Evolutionary conservation across 1,140 invertebrate species (phyloP).

Genomic region (Lepidurus arcticus): DNA sequence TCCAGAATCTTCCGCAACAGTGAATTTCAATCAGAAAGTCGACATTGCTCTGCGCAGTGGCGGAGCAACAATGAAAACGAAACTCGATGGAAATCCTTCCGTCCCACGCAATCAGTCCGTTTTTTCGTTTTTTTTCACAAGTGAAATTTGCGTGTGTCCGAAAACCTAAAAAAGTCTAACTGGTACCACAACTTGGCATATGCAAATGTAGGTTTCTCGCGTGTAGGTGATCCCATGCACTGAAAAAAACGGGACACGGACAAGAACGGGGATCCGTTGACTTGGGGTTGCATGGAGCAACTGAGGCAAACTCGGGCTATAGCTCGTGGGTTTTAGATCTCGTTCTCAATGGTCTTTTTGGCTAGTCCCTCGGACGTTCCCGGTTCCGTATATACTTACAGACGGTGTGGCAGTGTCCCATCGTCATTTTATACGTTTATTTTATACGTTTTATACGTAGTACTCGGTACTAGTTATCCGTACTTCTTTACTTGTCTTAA

Average conservation of each 20-base stretch:
- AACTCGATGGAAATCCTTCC: too few relatives aligned
- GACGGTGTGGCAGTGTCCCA: background rate
- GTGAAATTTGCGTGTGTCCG: background rate
- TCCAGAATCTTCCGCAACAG: too few relatives aligned
- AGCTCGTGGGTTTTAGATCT: conserved; percentile 9
- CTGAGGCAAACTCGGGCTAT: conserved; percentile 3
- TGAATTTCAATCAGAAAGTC: background rate
- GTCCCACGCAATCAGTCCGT: background rate
- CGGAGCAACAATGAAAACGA: background rate
- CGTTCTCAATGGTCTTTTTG: conserved; percentile 10
- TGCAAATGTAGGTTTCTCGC: background rate
- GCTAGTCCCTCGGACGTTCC: background rate
- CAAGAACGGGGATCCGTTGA: background rate
- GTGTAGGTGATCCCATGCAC: background rate
- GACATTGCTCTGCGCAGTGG: background rate
- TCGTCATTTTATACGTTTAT: background rate
- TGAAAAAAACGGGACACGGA: background rate
- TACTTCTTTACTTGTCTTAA: background rate
- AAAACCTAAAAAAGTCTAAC: background rate
- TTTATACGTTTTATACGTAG: background rate
- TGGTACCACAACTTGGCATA: background rate
- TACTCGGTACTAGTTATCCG: background rate
- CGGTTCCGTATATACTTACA: background rate
- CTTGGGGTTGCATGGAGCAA: conserved; percentile 14
- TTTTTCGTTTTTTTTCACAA: background rate